These are phyloP conservation scores for Agapornis canus DNA, from an alignment of 2,797 vertebrate genomes.

Conservation along the genomic window DNA sequence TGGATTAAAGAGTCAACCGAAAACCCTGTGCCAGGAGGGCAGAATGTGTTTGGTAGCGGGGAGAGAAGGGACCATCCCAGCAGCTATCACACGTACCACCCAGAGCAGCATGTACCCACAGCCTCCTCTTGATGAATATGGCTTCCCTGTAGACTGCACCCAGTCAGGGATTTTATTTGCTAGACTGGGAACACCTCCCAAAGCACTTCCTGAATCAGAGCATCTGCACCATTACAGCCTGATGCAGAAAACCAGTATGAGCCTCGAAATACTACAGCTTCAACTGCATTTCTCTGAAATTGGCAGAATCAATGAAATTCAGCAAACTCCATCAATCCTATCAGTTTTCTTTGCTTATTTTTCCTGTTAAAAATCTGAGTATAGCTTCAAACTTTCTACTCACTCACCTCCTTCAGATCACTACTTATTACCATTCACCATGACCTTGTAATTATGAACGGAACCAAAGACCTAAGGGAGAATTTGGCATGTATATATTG, in stretches of 20 bases:
- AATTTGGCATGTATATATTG: not conserved
- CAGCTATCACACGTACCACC: not conserved
- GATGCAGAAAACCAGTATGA: not conserved
- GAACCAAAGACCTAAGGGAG: not conserved
- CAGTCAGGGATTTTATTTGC: not conserved
- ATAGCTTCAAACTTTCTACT: not conserved
- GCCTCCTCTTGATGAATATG: rapidly evolving
- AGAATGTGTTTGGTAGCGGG: rapidly evolving
- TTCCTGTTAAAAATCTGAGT: not conserved
- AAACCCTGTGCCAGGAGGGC: not conserved
- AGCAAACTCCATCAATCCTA: not conserved
- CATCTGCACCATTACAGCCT: not conserved
- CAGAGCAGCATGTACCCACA: rapidly evolving
- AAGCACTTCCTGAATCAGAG: not conserved
- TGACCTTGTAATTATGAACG: not conserved
- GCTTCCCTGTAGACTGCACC: rapidly evolving
- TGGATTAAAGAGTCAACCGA: not conserved
- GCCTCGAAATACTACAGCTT: not conserved
- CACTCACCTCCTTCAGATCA: not conserved
- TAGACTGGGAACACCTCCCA: not conserved
- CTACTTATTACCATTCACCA: not conserved
- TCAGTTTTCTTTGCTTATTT: not conserved
- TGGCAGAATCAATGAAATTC: not conserved
- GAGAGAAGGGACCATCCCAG: not conserved
- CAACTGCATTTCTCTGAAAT: not conserved